These are phyloP conservation scores for Cheilosia soror DNA, from an alignment of 2,888 invertebrate species.

Conservation along the genomic window DNA sequence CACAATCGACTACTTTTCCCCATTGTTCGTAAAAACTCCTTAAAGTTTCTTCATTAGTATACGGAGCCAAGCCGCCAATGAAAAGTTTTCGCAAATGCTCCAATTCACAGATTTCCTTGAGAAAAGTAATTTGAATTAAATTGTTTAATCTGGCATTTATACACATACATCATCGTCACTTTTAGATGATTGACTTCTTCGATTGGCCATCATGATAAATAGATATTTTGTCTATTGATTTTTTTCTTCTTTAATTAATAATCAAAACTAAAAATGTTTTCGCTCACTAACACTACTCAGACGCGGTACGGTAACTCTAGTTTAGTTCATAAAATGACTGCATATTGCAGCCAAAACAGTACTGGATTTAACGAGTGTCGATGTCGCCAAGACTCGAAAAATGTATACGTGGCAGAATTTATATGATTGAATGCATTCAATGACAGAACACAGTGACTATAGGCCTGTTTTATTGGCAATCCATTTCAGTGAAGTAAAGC, in stretches of 20 bases:
- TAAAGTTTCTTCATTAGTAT: constrained; percentile 95
- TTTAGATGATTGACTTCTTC: constrained; percentile 6
- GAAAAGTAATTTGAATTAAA: background rate
- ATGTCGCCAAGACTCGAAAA: constrained; percentile 20
- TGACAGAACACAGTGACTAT: background rate
- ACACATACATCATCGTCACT: constrained; percentile 51
- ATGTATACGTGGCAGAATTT: constrained; percentile 7
- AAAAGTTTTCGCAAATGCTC: constrained; percentile 96
- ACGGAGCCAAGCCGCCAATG: constrained; percentile 97
- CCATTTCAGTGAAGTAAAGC: too few species aligned
- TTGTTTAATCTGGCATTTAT: background rate
- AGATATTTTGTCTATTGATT: background rate
- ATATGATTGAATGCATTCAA: background rate
- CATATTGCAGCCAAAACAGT: background rate
- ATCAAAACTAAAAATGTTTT: background rate
- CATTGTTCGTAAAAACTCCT: constrained; percentile 97
- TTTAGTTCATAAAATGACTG: background rate
- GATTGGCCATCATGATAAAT: constrained; percentile 9
- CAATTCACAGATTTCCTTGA: constrained; percentile 82
- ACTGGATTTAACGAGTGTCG: background rate
- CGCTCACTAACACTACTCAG: background rate
- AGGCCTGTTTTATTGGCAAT: too few species aligned
- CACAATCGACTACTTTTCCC: constrained; percentile 98
- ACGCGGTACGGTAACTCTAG: background rate
- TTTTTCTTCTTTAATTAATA: background rate